A percentile compares a stretch with the other conserved stretches of the same genome.
phyloP scores from a whole-genome alignment of 1,140 invertebrate genomes.

The Caenorhabditis brenneri region DNA sequence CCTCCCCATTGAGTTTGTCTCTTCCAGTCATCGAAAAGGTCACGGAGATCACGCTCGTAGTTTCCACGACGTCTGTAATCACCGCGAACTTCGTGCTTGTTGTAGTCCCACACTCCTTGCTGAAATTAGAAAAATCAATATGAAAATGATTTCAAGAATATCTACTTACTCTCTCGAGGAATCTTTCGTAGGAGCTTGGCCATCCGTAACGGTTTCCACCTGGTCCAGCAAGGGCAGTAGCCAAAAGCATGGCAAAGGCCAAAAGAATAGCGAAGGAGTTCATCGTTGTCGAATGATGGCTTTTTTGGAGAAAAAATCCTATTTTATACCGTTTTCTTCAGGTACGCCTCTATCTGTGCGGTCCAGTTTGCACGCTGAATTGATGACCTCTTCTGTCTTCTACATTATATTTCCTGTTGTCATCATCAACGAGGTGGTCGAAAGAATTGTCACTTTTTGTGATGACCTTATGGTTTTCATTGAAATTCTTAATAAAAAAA shows the following conservation, averaged over 20 bases:
- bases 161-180: slow-evolving; percentile 23
- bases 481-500: background rate
- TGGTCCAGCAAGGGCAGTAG: background rate
- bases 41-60: slow-evolving; percentile 25
- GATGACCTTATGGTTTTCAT: background rate
- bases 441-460: background rate
- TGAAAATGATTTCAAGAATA: background rate
- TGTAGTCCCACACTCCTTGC: slow-evolving; percentile 34
- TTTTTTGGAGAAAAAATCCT: background rate
- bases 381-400: background rate
- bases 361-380: background rate
- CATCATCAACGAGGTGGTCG: background rate
- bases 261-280: slow-evolving; percentile 11
- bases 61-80: slow-evolving; percentile 10
- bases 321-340: background rate
- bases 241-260: slow-evolving; percentile 8
- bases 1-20: slow-evolving; percentile 39
- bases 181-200: slow-evolving; percentile 29
- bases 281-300: slow-evolving; percentile 8
- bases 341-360: slow-evolving; percentile 13
- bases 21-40: slow-evolving; percentile 30
- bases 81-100: background rate
- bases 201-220: slow-evolving; percentile 36
- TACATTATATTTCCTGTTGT: background rate
- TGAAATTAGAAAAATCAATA: background rate